Conservation (phyloP, 2,888 invertebrate genomes). For the Drosophila phalerata region DNA sequence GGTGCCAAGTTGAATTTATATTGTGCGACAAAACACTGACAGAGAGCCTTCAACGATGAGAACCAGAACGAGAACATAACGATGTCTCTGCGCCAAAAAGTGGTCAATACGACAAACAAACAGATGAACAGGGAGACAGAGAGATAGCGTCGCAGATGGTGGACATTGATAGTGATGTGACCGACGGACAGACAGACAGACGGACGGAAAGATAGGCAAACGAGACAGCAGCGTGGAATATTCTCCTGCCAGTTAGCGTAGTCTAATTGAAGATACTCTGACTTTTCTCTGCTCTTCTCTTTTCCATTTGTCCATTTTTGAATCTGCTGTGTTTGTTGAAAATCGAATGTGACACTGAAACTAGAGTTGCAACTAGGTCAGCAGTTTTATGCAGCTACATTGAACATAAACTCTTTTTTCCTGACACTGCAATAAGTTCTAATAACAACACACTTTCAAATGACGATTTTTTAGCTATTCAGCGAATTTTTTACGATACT, state of each 20-base stretch:
- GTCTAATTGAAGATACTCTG: slow-evolving; percentile 39
- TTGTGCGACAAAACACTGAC: slow-evolving; percentile 74
- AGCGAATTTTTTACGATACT: neutral
- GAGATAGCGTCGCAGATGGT: slow-evolving; percentile 32
- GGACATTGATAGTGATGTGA: slow-evolving; percentile 57
- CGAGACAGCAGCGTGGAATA: slow-evolving; percentile 45
- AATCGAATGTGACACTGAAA: slow-evolving; percentile 33
- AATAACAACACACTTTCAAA: neutral
- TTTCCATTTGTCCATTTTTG: neutral
- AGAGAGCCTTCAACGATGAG: slow-evolving; percentile 54
- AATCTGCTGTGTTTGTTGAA: slow-evolving; percentile 27
- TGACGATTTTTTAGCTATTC: neutral
- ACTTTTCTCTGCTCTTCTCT: neutral
- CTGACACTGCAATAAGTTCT: neutral
- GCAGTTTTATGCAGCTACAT: slow-evolving; percentile 30
- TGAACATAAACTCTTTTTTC: neutral
- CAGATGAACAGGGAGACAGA: slow-evolving; percentile 6
- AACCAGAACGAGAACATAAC: slow-evolving; percentile 17
- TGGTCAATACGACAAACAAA: slow-evolving; percentile 25
- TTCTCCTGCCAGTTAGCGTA: slow-evolving; percentile 37
- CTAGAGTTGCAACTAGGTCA: slow-evolving; percentile 43
- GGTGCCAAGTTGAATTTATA: slow-evolving; percentile 73
- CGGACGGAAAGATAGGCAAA: neutral
- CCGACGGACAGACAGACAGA: slow-evolving; percentile 6
- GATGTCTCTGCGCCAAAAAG: slow-evolving; percentile 71